Evolutionary conservation across 2,113 vertebrate species (phyloP).

Genomic region (Lamprologus sp.): DNA sequence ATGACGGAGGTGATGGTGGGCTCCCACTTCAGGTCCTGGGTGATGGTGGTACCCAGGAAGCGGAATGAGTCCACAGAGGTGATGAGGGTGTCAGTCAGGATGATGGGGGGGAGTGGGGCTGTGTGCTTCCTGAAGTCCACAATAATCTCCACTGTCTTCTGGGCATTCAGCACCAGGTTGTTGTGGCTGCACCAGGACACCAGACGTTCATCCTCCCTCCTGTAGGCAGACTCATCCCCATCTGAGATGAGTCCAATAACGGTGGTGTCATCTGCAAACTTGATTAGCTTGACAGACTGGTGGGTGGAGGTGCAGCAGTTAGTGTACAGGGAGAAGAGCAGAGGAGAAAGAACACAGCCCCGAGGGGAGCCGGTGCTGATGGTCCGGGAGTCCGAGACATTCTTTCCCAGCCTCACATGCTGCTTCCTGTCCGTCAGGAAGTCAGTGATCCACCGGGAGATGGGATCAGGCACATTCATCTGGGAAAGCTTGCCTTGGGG

Average conservation of each 20-base stretch:
- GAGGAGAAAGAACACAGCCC: not conserved
- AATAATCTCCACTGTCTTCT: too few species aligned
- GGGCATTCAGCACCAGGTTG: too few species aligned
- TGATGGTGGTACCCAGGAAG: too few species aligned
- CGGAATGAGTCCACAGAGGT: too few species aligned
- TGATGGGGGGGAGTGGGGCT: too few species aligned
- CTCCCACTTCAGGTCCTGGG: too few species aligned
- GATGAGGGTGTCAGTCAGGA: too few species aligned
- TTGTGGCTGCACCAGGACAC: not conserved
- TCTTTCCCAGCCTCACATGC: not conserved
- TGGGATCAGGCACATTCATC: not conserved
- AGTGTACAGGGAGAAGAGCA: not conserved
- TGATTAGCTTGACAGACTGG: not conserved
- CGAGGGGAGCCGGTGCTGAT: accelerated
- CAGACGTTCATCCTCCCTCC: not conserved
- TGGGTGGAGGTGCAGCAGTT: not conserved
- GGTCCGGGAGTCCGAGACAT: accelerated
- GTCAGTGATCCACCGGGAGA: not conserved
- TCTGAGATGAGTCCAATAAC: accelerated
- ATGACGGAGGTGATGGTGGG: too few species aligned
- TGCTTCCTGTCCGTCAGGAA: not conserved
- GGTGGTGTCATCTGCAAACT: not conserved
- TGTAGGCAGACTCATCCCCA: accelerated
- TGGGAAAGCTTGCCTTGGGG: not conserved
- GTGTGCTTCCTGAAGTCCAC: too few species aligned